Evolutionary conservation across 2,888 invertebrate species (phyloP).

Genomic region (Thecophora atra): DNA sequence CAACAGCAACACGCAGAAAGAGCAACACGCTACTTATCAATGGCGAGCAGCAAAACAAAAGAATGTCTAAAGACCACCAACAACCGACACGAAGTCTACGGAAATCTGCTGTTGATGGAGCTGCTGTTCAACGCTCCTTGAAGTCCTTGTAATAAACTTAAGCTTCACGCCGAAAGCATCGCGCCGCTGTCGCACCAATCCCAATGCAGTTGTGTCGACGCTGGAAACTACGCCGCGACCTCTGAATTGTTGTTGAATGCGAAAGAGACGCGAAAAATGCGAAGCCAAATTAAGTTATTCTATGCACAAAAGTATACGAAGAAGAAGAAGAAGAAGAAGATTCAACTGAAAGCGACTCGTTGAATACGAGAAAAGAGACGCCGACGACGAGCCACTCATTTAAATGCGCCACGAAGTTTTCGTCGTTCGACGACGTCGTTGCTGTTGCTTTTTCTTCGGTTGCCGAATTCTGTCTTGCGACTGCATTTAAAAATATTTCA

Average conservation of each 20-base stretch:
- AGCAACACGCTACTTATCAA: neutral
- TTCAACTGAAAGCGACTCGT: neutral
- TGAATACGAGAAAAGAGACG: neutral
- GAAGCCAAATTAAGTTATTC: too few species aligned
- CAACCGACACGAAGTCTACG: neutral
- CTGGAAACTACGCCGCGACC: neutral
- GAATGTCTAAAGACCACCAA: neutral
- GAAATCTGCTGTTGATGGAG: neutral
- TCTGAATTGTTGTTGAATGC: neutral
- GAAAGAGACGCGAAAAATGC: neutral
- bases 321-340: neutral
- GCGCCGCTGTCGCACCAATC: neutral
- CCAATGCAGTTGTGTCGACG: neutral
- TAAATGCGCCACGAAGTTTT: too few species aligned
- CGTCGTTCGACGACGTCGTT: too few species aligned
- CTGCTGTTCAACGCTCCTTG: neutral
- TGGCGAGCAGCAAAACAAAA: neutral
- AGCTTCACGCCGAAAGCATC: neutral
- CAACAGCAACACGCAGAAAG: neutral
- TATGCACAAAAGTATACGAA: neutral
- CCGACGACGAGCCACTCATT: too few species aligned
- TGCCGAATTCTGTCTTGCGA: too few species aligned
- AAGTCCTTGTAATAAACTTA: slow-evolving; percentile 3
- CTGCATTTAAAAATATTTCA: too few species aligned
- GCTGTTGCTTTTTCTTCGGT: too few species aligned